phyloP scores from a whole-genome alignment of 2,888 invertebrate species.

The Hyalella azteca region DNA sequence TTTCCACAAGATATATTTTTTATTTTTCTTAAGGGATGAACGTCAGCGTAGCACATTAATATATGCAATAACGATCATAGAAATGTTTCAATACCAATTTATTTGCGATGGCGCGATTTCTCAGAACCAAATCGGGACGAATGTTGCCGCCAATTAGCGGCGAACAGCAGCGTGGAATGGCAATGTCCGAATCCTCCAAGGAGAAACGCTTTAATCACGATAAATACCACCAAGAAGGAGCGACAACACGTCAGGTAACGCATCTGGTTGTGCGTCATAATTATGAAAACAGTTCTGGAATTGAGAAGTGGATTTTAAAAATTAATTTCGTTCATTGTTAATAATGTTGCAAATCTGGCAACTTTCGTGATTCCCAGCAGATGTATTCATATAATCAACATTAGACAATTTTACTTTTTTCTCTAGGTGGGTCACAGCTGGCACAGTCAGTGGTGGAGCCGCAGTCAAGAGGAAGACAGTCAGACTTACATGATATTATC shows the following conservation, averaged over 20 bases:
- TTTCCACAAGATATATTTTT: background rate
- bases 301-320: too few species aligned
- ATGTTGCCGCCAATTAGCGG: slow-evolving; percentile 15
- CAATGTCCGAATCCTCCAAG: background rate
- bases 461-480: slow-evolving; percentile 17
- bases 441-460: slow-evolving; percentile 33
- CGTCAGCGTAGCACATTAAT: too few species aligned
- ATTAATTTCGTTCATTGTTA: too few species aligned
- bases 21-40: too few species aligned
- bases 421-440: background rate
- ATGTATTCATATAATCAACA: too few species aligned
- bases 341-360: too few species aligned
- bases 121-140: slow-evolving; percentile 40
- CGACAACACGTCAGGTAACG: background rate
- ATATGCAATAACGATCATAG: too few species aligned
- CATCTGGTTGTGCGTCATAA: background rate
- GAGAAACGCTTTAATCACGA: background rate
- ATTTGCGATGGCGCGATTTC: too few species aligned
- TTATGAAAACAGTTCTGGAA: too few species aligned
- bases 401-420: too few species aligned
- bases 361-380: too few species aligned
- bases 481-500: slow-evolving; percentile 28
- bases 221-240: background rate
- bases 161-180: background rate
- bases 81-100: too few species aligned